A percentile compares a stretch with the other conserved stretches of the same genome.
These are phyloP conservation scores for Timema podura DNA, from an alignment of 2,888 invertebrate genomes.

Conservation along the genomic window DNA sequence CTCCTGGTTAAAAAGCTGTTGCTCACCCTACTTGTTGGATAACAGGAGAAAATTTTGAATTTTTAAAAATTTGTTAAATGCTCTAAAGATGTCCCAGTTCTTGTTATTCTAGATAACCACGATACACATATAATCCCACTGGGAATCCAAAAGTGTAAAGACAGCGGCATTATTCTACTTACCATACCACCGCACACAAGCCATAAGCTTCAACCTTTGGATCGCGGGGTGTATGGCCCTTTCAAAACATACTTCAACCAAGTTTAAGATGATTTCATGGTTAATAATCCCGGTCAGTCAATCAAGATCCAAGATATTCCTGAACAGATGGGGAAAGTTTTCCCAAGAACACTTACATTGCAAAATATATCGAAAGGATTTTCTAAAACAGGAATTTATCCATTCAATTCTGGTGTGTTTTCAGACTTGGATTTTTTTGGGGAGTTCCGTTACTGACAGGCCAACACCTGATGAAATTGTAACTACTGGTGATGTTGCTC, in stretches of 20 bases:
- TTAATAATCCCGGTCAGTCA: slow-evolving; percentile 31
- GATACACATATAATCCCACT: slow-evolving; percentile 38
- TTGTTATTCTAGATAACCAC: slow-evolving; percentile 40
- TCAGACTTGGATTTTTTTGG: slow-evolving; percentile 1
- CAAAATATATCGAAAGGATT: slow-evolving; percentile 9
- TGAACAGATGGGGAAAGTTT: slow-evolving; percentile 12
- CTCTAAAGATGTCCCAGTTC: slow-evolving; percentile 29
- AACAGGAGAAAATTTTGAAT: slow-evolving; percentile 36
- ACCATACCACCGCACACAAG: slow-evolving; percentile 44
- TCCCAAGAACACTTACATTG: slow-evolving; percentile 15
- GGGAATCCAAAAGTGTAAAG: slow-evolving; percentile 38
- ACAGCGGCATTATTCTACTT: slow-evolving; percentile 41
- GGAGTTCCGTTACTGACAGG: neutral
- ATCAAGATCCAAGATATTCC: slow-evolving; percentile 25
- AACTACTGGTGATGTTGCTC: neutral
- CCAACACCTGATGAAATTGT: neutral
- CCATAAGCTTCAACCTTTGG: slow-evolving; percentile 44
- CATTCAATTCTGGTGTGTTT: slow-evolving; percentile 2
- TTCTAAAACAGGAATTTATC: slow-evolving; percentile 12
- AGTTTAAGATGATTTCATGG: slow-evolving; percentile 33
- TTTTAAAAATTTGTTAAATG: slow-evolving; percentile 24
- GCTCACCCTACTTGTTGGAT: slow-evolving; percentile 38
- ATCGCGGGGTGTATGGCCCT: slow-evolving; percentile 42
- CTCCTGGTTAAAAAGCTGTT: slow-evolving; percentile 31
- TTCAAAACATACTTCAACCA: slow-evolving; percentile 39